These are phyloP conservation scores for Suncus etruscus DNA, from an alignment of 2,113 vertebrate genomes.

Conservation along the genomic window DNA sequence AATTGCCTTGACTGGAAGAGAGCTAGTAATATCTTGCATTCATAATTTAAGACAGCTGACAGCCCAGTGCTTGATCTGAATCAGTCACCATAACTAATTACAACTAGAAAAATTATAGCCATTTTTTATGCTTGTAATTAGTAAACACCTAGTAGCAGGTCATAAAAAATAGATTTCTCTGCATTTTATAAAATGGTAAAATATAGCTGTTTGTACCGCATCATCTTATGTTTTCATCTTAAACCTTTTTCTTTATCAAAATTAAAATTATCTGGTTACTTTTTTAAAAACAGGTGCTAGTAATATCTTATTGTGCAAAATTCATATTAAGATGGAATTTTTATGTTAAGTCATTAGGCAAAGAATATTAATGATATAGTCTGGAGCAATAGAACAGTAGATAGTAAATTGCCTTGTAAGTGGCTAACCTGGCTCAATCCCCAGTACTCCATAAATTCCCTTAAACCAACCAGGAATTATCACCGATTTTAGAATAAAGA, in stretches of 20 bases:
- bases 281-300: neutral
- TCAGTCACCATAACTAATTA: constrained; percentile 84
- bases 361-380: too few relatives aligned
- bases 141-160: constrained; percentile 79
- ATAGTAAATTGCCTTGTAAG: too few relatives aligned
- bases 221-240: neutral
- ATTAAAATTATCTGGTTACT: neutral
- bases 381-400: too few relatives aligned
- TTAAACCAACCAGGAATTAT: too few relatives aligned
- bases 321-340: neutral
- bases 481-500: too few relatives aligned
- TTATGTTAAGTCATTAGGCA: neutral
- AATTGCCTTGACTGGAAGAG: constrained; percentile 84
- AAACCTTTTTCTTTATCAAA: constrained; percentile 28
- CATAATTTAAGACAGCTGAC: constrained; percentile 77
- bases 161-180: constrained; percentile 21
- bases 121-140: constrained; percentile 81
- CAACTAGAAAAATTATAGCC: constrained; percentile 81
- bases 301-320: neutral
- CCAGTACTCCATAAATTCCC: too few relatives aligned
- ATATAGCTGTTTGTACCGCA: neutral
- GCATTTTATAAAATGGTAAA: constrained; percentile 3
- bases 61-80: constrained; percentile 69
- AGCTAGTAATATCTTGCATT: constrained; percentile 81
- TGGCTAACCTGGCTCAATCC: too few relatives aligned